These are phyloP conservation scores for Tokudaia muenninki DNA, from an alignment of 2,797 vertebrate genomes.

Conservation along the genomic window DNA sequence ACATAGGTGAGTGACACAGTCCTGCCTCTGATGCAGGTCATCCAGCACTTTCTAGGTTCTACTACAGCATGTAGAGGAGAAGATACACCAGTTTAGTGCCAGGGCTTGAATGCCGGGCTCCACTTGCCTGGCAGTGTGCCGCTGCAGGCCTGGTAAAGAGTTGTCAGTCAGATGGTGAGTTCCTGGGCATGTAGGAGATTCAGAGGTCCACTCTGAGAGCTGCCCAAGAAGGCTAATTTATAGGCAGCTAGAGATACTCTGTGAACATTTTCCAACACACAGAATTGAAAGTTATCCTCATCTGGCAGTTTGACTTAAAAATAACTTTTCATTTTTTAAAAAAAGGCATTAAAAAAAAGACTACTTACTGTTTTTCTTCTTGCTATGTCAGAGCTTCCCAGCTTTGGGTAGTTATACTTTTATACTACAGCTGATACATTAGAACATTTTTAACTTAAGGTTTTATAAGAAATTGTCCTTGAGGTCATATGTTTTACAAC, in stretches of 20 bases:
- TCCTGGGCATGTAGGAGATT: not conserved
- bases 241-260: not conserved
- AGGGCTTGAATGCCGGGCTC: not conserved
- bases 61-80: not conserved
- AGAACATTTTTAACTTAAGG: not conserved
- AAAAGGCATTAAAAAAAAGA: not conserved
- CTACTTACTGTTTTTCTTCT: not conserved
- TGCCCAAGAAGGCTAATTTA: not conserved
- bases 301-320: slow-evolving; percentile 2
- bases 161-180: not conserved
- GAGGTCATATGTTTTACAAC: not conserved
- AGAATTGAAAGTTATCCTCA: not conserved
- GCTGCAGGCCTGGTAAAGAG: not conserved
- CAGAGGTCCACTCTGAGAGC: not conserved
- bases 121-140: not conserved
- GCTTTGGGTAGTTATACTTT: not conserved
- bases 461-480: not conserved
- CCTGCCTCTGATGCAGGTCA: not conserved
- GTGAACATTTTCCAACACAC: not conserved
- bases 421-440: not conserved
- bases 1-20: not conserved
- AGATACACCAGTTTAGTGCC: not conserved
- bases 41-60: not conserved
- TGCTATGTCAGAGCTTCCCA: not conserved
- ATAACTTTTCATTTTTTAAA: not conserved